A percentile compares a stretch with the other conserved stretches of the same genome.
Conservation (phyloP, 2,888 invertebrate species). For the Eilema griseolum region DNA sequence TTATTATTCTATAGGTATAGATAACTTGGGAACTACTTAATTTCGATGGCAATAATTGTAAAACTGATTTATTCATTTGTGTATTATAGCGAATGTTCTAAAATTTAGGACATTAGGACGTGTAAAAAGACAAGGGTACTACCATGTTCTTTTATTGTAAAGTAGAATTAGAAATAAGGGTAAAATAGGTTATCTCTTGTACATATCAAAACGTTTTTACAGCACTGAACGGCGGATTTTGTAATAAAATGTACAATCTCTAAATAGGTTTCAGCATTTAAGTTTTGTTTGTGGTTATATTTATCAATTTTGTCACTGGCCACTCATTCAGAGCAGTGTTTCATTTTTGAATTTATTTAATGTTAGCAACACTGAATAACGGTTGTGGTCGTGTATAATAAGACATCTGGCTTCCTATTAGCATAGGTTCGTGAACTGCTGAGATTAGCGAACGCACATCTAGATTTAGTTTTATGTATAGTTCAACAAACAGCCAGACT, state of each 20-base stretch:
- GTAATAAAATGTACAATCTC: conserved; percentile 72
- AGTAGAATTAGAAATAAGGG: conserved; percentile 65
- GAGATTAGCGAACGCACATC: conserved; percentile 18
- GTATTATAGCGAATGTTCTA: conserved; percentile 67
- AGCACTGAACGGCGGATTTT: conserved; percentile 63
- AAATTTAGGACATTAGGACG: conserved; percentile 74
- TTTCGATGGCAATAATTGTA: conserved; percentile 65
- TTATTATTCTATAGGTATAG: conserved; percentile 41
- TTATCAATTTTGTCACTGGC: conserved; percentile 22
- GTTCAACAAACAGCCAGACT: background rate
- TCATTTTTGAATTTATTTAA: conserved; percentile 35
- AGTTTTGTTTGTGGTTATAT: conserved; percentile 57
- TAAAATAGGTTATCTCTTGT: conserved; percentile 69
- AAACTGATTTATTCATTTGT: conserved; percentile 39
- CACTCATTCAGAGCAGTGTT: conserved; percentile 33
- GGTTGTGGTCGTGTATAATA: conserved; percentile 2
- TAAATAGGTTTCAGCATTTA: conserved; percentile 72
- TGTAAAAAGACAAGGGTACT: conserved; percentile 64
- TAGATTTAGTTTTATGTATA: conserved; percentile 10
- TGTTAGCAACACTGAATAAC: conserved; percentile 6
- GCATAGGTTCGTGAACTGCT: background rate
- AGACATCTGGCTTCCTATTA: conserved; percentile 13
- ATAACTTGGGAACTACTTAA: conserved; percentile 60
- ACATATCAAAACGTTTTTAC: conserved; percentile 80
- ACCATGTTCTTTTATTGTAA: conserved; percentile 67